These are phyloP conservation scores for Amiota minor DNA, from an alignment of 2,888 invertebrate genomes.

Conservation along the genomic window DNA sequence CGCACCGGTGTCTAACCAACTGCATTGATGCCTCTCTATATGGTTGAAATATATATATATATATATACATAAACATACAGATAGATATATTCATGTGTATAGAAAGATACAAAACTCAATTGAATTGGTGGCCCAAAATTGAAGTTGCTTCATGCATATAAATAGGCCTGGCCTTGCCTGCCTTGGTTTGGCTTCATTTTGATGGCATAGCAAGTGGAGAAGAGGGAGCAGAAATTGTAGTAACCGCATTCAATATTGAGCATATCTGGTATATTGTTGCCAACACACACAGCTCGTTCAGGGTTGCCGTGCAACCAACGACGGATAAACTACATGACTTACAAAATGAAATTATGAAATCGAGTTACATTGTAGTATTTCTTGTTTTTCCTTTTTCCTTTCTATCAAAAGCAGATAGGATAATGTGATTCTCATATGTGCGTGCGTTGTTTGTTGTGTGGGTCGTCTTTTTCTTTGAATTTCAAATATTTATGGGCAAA, in stretches of 20 bases:
- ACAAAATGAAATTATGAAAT: neutral
- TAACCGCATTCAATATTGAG: no score
- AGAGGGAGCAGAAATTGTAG: no score
- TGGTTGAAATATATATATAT: neutral
- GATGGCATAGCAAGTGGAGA: no score
- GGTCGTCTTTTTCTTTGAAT: no score
- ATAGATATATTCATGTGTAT: neutral
- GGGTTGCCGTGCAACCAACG: neutral
- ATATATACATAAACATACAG: neutral
- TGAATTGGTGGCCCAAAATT: neutral
- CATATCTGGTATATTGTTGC: neutral
- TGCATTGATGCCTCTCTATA: neutral
- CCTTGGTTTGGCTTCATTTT: no score
- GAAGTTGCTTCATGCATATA: conserved; percentile 7
- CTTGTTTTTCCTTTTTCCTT: no score
- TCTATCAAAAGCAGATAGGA: no score
- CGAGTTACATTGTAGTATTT: neutral
- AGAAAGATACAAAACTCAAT: conserved; percentile 9
- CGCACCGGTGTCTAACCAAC: neutral
- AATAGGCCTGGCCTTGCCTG: neutral
- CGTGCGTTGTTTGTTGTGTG: no score
- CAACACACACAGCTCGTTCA: neutral
- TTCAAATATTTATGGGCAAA: no score
- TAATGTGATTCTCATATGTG: no score
- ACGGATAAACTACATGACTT: neutral